Percentiles rank a stretch among this genome's conserved stretches.
Conservation (phyloP, 2,888 invertebrate genomes). For the Habrosyne pyritoides region DNA sequence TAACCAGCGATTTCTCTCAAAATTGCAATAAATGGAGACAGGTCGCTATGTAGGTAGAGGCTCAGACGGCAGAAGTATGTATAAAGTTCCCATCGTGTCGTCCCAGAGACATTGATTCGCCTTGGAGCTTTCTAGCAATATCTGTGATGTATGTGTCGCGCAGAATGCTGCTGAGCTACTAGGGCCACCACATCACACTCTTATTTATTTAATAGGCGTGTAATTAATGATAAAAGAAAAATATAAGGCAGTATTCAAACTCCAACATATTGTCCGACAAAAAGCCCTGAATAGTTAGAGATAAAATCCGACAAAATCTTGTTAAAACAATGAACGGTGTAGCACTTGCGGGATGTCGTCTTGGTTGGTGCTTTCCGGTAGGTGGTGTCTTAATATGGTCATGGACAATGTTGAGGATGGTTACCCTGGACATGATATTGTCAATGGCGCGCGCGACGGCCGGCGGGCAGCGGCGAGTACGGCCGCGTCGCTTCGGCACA, state of each 20-base stretch:
- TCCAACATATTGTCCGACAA: no score
- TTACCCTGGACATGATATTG: not conserved
- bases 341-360: not conserved
- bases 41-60: not conserved
- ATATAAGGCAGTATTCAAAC: no score
- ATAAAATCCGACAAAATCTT: no score
- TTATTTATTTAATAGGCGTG: not conserved
- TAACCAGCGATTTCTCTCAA: constrained; percentile 4
- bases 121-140: constrained; percentile 58
- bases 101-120: constrained; percentile 9
- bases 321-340: no score
- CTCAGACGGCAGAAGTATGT: no score
- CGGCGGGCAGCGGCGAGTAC: constrained; percentile 11
- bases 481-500: constrained; percentile 40
- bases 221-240: no score
- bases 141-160: constrained; percentile 52
- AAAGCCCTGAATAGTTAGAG: no score
- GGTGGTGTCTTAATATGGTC: not conserved
- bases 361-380: not conserved
- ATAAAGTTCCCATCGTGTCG: not conserved
- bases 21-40: not conserved
- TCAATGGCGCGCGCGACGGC: not conserved
- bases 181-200: not conserved
- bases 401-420: not conserved
- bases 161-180: constrained; percentile 49